Evolutionary conservation across 1,140 invertebrate genomes (phyloP), one percentile per base, ranked within the genome.

Genomic region (Drosophila trapezifrons): DNA sequence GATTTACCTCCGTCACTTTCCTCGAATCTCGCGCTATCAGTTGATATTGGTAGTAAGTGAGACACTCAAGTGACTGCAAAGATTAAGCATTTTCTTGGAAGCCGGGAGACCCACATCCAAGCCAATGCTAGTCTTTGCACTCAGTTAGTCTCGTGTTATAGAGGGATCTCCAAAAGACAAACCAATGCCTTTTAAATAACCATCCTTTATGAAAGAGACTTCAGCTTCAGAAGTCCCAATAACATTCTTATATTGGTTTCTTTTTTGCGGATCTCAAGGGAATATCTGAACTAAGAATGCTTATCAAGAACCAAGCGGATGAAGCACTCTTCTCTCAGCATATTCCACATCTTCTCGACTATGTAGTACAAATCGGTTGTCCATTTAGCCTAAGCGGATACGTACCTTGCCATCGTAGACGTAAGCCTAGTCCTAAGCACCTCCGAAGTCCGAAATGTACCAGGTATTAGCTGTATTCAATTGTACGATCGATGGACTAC

Each of bases 371-470:
- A 56, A 54, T 72, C 72, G 72, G 66, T 84, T 80, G 80, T 83
- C 76, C 77, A 73, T 75, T 51, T 69, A 83, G 37, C 63, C 32
- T 82, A 63, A 74, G 71, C 78, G 65, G 59, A 63, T 77, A 83
- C 49, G 78, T 84, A 84, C 81, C 80, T 84, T 72, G 73, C 80
- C 75, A 73, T 62, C 25, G 3, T 58, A 78, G 46, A 47, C n/a
- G 7, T 76, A 43, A 72, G 54, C 35, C 54, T 45, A 35, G 42
- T 38, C 45, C 12, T 71, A 52, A 59, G 20, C 51, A 63, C 18
- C 40, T 63, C 47, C 57, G n/a, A n/a, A n/a, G n/a, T n/a, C n/a
- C n/a, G 60, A 67, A 10, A 27, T 45, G 54, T 59, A 55, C 60
- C 47, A 80, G 46, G 78, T 62, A 54, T 67, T 73, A 81, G 57